Evolutionary conservation across 2,113 vertebrate genomes (phyloP).

Genomic region (Passer montanus): DNA sequence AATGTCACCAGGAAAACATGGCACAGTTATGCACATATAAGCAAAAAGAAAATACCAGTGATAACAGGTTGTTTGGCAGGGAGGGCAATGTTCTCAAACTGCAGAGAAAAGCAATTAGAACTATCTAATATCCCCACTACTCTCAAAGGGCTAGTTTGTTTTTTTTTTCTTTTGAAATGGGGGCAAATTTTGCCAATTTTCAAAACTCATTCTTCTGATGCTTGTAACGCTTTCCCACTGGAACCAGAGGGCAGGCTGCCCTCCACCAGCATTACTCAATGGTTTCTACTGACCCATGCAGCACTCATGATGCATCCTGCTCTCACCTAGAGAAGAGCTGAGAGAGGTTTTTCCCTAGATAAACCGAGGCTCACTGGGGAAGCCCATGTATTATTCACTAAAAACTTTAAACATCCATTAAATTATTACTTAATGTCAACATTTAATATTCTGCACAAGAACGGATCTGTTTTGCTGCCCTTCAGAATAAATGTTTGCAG

Average conservation of each 20-base stretch:
- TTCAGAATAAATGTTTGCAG: background rate
- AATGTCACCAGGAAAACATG: background rate
- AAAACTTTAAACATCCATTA: background rate
- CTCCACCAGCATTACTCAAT: background rate
- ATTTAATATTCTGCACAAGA: background rate
- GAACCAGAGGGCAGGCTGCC: background rate
- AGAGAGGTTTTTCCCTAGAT: background rate
- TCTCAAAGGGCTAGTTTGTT: background rate
- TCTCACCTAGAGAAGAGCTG: background rate
- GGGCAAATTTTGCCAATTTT: background rate
- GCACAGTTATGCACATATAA: background rate
- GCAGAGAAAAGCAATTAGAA: background rate
- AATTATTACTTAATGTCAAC: constrained; percentile 45
- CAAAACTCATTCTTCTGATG: background rate
- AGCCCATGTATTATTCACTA: constrained; percentile 25
- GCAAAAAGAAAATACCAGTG: constrained; percentile 17
- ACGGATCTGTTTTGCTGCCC: background rate
- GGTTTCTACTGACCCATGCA: background rate
- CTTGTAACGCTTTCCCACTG: background rate
- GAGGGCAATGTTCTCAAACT: background rate
- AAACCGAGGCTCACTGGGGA: background rate
- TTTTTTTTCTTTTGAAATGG: background rate
- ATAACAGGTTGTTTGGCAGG: background rate
- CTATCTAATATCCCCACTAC: background rate
- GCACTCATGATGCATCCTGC: background rate